Evolutionary conservation across 2,888 invertebrate genomes (phyloP).

Genomic region (Ichneumoninae sp.): DNA sequence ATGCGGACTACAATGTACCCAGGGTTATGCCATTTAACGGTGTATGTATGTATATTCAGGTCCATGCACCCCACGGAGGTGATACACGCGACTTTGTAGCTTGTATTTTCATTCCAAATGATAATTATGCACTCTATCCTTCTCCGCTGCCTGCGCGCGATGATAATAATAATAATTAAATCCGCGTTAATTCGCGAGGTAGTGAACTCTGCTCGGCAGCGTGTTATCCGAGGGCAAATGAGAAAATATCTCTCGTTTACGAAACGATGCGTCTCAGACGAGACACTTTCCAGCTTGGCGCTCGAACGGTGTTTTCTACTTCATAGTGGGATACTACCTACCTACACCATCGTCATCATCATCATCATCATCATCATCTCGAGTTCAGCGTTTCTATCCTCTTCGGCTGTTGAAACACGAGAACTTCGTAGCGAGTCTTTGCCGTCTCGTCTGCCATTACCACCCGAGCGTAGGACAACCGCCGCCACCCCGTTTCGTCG

Average conservation of each 20-base stretch:
- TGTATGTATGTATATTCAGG: background rate
- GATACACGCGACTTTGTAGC: conserved; percentile 5
- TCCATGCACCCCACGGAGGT: background rate
- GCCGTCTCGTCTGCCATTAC: conserved; percentile 14
- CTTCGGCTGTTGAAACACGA: conserved; percentile 11
- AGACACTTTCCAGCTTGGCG: conserved; percentile 11
- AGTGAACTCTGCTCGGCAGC: conserved; percentile 2
- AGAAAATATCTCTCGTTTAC: conserved; percentile 51
- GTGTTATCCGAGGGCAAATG: conserved; percentile 30
- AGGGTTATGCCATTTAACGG: conserved; percentile 31
- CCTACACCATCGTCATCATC: conserved; percentile 16
- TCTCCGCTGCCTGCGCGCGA: background rate
- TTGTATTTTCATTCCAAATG: conserved; percentile 51
- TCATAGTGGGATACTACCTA: conserved; percentile 1
- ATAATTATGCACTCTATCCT: conserved; percentile 35
- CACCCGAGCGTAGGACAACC: conserved; percentile 21
- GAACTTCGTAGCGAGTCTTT: conserved; percentile 1
- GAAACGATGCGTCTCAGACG: conserved; percentile 31
- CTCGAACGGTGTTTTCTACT: conserved; percentile 23
- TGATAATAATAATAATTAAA: conserved; percentile 53
- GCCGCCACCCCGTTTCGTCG: conserved; percentile 8
- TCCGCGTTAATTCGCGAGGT: conserved; percentile 35
- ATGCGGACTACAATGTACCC: background rate
- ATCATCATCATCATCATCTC: conserved; percentile 24
- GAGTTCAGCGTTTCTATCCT: conserved; percentile 1